These are phyloP conservation scores for Labroides dimidiatus DNA, from an alignment of 2,797 vertebrate genomes.

Conservation along the genomic window DNA sequence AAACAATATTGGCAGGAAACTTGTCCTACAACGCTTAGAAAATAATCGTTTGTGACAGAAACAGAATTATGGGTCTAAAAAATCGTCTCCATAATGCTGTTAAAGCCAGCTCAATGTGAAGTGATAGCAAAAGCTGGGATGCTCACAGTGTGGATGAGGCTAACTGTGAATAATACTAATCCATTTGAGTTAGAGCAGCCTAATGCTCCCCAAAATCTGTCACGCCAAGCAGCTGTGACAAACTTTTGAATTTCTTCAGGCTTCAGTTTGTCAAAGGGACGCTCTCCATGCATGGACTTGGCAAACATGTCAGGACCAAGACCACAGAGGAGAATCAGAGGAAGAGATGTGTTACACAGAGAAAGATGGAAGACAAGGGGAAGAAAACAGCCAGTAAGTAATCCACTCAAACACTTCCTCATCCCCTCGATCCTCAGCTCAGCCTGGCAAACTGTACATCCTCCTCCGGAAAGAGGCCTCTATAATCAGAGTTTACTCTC, in stretches of 20 bases:
- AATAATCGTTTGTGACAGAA: background rate
- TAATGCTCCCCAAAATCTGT: conserved; percentile 65
- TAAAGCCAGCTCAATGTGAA: conserved; percentile 23
- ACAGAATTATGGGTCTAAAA: too few species aligned
- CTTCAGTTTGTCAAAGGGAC: conserved; percentile 60
- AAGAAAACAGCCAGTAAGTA: conserved; percentile 62
- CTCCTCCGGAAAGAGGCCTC: conserved; percentile 63
- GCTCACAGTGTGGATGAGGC: conserved; percentile 22
- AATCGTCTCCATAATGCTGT: background rate
- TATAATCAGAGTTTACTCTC: conserved; percentile 70
- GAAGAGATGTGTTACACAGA: conserved; percentile 43
- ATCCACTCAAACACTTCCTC: conserved; percentile 80
- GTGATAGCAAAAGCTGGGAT: conserved; percentile 30
- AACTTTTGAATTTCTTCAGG: conserved; percentile 61
- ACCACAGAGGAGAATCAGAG: conserved; percentile 42
- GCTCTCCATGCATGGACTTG: conserved; percentile 63
- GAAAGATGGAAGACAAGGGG: conserved; percentile 27
- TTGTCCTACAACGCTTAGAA: too few species aligned
- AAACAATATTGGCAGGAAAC: too few species aligned
- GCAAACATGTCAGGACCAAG: conserved; percentile 53
- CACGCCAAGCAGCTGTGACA: conserved; percentile 69
- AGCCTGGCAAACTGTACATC: conserved; percentile 70
- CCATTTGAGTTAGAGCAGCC: conserved; percentile 56
- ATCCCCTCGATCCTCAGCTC: conserved; percentile 56
- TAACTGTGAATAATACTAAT: conserved; percentile 60